These are phyloP conservation scores for Lepus townsendii DNA, from an alignment of 2,797 vertebrate species.

Conservation along the genomic window DNA sequence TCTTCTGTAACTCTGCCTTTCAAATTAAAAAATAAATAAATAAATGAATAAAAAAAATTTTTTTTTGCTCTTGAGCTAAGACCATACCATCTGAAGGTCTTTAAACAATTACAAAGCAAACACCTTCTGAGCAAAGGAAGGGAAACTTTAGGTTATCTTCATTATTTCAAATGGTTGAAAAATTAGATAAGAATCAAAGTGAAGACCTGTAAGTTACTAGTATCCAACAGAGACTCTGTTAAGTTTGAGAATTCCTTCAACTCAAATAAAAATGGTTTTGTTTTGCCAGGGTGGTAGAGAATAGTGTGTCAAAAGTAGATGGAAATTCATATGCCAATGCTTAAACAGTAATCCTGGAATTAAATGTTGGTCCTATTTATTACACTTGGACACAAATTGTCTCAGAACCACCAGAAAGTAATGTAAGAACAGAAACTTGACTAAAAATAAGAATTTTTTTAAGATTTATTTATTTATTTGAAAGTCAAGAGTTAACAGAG, in stretches of 20 bases:
- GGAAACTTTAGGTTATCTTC: not conserved
- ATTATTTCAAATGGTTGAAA: conserved; percentile 1
- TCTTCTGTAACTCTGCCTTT: too few relatives aligned
- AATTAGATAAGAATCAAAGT: not conserved
- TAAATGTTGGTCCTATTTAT: not conserved
- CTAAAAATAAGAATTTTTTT: not conserved
- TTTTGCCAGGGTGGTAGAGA: not conserved
- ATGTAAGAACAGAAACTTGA: not conserved
- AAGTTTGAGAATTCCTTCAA: not conserved
- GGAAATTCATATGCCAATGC: not conserved
- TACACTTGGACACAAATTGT: not conserved
- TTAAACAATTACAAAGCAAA: not conserved
- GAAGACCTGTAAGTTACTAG: not conserved
- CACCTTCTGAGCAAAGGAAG: not conserved
- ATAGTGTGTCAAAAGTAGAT: not conserved
- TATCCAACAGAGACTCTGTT: not conserved
- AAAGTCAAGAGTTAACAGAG: too few relatives aligned
- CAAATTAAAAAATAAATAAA: conserved; percentile 31
- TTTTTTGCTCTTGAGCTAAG: too few relatives aligned
- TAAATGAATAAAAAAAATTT: not conserved
- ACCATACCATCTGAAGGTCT: not conserved
- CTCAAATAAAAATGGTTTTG: not conserved
- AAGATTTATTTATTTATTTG: too few relatives aligned
- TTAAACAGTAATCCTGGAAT: not conserved
- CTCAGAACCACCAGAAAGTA: not conserved